phyloP scores from a whole-genome alignment of 1,140 invertebrate species.

The Micrasema longulum region DNA sequence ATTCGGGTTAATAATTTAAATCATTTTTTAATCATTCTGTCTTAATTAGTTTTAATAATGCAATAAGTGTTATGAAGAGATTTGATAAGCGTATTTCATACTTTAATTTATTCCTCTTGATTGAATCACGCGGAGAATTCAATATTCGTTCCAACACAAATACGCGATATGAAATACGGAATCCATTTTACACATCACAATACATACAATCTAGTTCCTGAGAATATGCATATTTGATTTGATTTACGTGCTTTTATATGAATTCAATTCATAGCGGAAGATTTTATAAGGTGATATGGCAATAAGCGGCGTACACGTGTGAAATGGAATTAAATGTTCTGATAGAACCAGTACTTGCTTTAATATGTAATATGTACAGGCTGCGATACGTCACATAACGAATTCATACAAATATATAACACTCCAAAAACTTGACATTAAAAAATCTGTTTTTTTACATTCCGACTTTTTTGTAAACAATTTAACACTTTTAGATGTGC shows the following conservation, averaged over 20 bases:
- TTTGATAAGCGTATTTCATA: too few relatives aligned
- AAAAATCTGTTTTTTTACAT: too few relatives aligned
- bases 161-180: constrained; percentile 6
- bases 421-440: too few relatives aligned
- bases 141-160: not conserved
- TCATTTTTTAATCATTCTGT: too few relatives aligned
- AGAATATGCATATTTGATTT: constrained; percentile 35
- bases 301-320: constrained; percentile 14
- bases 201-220: constrained; percentile 6
- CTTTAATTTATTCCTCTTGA: constrained; percentile 13
- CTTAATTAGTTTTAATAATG: too few relatives aligned
- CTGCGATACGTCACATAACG: too few relatives aligned
- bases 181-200: constrained; percentile 14
- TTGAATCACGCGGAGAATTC: constrained; percentile 7
- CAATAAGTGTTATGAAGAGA: too few relatives aligned
- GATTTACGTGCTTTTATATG: constrained; percentile 28
- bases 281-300: constrained; percentile 28
- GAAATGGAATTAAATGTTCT: constrained; percentile 22
- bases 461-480: too few relatives aligned
- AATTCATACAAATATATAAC: too few relatives aligned
- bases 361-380: not conserved
- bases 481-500: too few relatives aligned
- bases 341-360: not conserved
- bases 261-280: constrained; percentile 27
- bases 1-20: not conserved